These are phyloP conservation scores for Andricus grossulariae DNA, from an alignment of 1,140 invertebrate genomes.

Conservation along the genomic window DNA sequence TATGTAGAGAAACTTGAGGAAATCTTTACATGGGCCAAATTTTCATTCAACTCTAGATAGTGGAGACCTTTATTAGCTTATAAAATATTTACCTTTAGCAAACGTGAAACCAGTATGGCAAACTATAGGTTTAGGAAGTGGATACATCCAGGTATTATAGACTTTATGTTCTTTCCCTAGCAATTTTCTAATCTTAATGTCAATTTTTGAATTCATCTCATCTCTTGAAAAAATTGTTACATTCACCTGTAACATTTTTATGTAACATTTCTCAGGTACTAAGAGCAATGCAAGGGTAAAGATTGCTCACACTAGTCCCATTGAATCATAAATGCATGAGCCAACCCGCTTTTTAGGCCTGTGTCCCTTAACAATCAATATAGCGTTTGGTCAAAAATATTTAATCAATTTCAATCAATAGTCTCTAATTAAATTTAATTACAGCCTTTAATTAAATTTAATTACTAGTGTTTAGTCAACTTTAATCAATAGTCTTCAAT, in stretches of 20 bases:
- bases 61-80: not conserved
- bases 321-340: slow-evolving; percentile 11
- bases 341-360: slow-evolving; percentile 13
- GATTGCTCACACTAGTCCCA: not conserved
- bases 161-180: not conserved
- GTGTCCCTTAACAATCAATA: slow-evolving; percentile 7
- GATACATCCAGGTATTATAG: slow-evolving; percentile 11
- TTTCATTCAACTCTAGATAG: not conserved
- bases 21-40: not conserved
- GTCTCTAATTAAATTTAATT: not conserved
- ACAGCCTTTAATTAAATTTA: too few relatives aligned
- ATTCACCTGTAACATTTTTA: not conserved
- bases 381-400: too few relatives aligned
- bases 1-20: not conserved
- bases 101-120: not conserved
- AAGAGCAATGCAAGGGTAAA: not conserved
- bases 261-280: too few relatives aligned
- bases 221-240: not conserved
- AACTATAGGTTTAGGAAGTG: not conserved
- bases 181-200: slow-evolving; percentile 3
- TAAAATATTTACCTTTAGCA: not conserved
- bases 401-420: not conserved
- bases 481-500: not conserved
- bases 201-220: not conserved
- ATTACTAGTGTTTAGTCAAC: slow-evolving; percentile 4